Evolutionary conservation across 2,888 invertebrate species (phyloP).

Genomic region (Apotomis turbidana): DNA sequence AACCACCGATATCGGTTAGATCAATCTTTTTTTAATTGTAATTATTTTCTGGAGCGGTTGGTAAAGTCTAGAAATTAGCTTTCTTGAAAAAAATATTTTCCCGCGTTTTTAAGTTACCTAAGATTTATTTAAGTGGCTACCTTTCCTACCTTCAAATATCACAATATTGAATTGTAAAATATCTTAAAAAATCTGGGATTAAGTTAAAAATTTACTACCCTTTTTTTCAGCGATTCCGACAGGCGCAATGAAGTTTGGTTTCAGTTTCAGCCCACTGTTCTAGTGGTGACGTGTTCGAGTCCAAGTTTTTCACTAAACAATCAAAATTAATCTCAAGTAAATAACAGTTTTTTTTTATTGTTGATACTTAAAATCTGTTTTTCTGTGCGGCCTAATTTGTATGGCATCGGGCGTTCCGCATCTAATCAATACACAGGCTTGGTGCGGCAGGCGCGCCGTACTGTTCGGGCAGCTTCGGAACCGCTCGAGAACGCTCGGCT

Average conservation of each 20-base stretch:
- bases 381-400: slow-evolving; percentile 82
- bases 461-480: slow-evolving; percentile 63
- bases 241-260: slow-evolving; percentile 17
- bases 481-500: slow-evolving; percentile 57
- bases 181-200: no score
- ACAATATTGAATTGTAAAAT: no score
- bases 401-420: slow-evolving; percentile 82
- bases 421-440: slow-evolving; percentile 82
- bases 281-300: neutral
- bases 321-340: neutral
- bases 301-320: neutral
- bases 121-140: neutral
- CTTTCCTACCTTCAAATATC: no score
- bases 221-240: slow-evolving; percentile 34
- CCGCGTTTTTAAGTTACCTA: slow-evolving; percentile 9
- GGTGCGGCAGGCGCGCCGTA: slow-evolving; percentile 72
- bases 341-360: slow-evolving; percentile 43
- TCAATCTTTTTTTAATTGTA: slow-evolving; percentile 58
- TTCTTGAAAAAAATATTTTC: slow-evolving; percentile 5
- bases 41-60: slow-evolving; percentile 6
- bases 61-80: neutral
- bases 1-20: slow-evolving; percentile 66
- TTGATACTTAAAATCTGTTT: slow-evolving; percentile 68
- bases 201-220: no score
- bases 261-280: neutral